Percentiles rank a stretch among this genome's conserved stretches.
phyloP scores from a whole-genome alignment of 2,888 invertebrate species.

The Spisula subtruncata region DNA sequence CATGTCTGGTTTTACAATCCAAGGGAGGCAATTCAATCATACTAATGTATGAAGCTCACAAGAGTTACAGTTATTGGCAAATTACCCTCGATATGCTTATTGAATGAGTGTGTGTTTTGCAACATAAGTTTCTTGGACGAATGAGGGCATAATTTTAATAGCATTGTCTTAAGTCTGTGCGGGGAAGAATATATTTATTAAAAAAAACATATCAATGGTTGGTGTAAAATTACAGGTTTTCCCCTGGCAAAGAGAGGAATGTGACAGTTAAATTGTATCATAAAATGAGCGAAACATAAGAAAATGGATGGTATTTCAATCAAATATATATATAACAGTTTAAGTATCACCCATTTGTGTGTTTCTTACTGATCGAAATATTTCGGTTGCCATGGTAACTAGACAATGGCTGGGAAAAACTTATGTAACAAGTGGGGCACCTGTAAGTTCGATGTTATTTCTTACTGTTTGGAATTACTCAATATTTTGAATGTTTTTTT shows the following conservation, averaged over 20 bases:
- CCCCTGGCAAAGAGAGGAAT: neutral
- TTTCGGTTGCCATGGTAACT: constrained; percentile 72
- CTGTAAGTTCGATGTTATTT: constrained; percentile 22
- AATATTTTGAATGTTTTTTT: constrained; percentile 63
- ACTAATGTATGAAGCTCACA: neutral
- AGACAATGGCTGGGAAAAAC: constrained; percentile 70
- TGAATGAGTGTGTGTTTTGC: neutral
- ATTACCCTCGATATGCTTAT: neutral
- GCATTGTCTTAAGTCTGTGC: constrained; percentile 24
- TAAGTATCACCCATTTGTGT: constrained; percentile 67
- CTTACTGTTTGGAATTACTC: constrained; percentile 42
- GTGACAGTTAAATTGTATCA: constrained; percentile 35
- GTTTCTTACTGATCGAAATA: constrained; percentile 69
- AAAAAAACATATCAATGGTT: neutral
- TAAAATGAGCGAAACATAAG: constrained; percentile 36
- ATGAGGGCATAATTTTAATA: constrained; percentile 28
- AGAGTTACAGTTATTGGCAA: constrained; percentile 6
- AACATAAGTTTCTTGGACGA: neutral
- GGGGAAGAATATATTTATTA: constrained; percentile 14
- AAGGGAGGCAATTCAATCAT: constrained; percentile 44
- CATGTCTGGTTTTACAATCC: constrained; percentile 1
- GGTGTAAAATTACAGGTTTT: constrained; percentile 10
- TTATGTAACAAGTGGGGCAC: constrained; percentile 67
- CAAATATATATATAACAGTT: constrained; percentile 63
- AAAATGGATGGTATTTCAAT: constrained; percentile 58